Conservation (phyloP, 2,888 invertebrate genomes). For the Pristionchus mayeri region DNA sequence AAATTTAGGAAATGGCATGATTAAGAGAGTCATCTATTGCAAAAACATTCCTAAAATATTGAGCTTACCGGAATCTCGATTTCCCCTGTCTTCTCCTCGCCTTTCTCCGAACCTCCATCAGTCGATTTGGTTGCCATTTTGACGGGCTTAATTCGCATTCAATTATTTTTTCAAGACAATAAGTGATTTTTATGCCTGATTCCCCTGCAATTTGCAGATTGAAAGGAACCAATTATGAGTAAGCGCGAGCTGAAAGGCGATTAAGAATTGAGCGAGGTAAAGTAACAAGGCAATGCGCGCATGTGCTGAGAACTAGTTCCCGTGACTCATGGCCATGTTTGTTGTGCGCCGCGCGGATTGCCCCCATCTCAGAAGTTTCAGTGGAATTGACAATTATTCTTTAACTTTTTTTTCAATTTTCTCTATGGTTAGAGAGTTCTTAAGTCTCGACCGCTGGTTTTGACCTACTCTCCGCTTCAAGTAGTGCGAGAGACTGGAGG, state of each 20-base stretch:
- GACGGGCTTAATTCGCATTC: not conserved
- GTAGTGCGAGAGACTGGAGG: not conserved
- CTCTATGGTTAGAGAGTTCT: too few relatives aligned
- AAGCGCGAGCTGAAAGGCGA: not conserved
- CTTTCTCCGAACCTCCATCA: not conserved
- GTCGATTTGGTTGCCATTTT: slow-evolving; percentile 30
- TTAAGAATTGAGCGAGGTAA: not conserved
- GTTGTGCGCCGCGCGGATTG: not conserved
- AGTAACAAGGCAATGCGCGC: not conserved
- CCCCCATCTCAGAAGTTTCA: not conserved
- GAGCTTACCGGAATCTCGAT: not conserved
- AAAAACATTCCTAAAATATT: too few relatives aligned
- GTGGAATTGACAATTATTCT: too few relatives aligned
- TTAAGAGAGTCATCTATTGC: too few relatives aligned
- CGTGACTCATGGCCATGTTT: not conserved
- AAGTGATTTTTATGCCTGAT: too few relatives aligned
- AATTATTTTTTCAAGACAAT: not conserved
- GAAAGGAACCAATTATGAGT: not conserved
- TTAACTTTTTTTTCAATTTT: too few relatives aligned
- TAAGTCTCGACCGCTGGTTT: not conserved
- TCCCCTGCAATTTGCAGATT: not conserved
- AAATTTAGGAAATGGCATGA: too few relatives aligned
- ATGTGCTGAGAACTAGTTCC: slow-evolving; percentile 5
- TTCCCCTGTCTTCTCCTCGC: not conserved
- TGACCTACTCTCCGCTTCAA: not conserved